Percentiles rank a stretch among this genome's conserved stretches.
Evolutionary conservation across 2,888 invertebrate species (phyloP).

Genomic region (Pyrrhosoma nymphula): DNA sequence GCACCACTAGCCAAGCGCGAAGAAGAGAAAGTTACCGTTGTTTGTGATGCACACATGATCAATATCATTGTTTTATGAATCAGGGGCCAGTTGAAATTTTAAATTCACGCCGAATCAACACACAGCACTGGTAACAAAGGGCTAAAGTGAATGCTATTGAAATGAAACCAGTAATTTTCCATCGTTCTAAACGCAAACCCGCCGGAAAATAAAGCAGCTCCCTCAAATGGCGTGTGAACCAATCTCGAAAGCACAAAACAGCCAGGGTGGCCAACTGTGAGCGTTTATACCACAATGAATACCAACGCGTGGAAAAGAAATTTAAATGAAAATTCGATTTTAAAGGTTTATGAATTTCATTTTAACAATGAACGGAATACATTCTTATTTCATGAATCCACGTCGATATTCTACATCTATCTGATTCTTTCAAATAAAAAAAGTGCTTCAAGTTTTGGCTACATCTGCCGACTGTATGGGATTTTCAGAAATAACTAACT

Average conservation of each 20-base stretch:
- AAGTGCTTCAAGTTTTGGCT: too few relatives aligned
- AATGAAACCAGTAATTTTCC: not conserved
- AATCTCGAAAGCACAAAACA: not conserved
- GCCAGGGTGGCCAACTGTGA: not conserved
- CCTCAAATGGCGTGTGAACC: not conserved
- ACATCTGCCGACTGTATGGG: too few relatives aligned
- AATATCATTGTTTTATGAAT: not conserved
- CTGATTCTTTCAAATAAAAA: too few relatives aligned
- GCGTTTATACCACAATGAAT: not conserved
- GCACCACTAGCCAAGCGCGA: not conserved
- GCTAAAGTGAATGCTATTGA: not conserved
- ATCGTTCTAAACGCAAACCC: not conserved
- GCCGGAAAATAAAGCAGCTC: not conserved
- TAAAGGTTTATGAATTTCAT: too few relatives aligned
- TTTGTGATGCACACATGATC: not conserved
- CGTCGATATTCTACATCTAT: too few relatives aligned
- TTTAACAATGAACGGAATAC: too few relatives aligned
- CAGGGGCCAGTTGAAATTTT: not conserved
- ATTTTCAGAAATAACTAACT: too few relatives aligned
- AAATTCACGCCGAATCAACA: slow-evolving; percentile 5
- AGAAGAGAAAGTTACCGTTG: not conserved
- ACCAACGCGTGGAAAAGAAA: too few relatives aligned
- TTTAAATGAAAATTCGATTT: too few relatives aligned
- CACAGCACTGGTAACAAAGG: not conserved
- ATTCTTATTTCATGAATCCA: too few relatives aligned